Evolutionary conservation across 2,113 vertebrate genomes (phyloP).

Genomic region (Dolichotis patagonum): DNA sequence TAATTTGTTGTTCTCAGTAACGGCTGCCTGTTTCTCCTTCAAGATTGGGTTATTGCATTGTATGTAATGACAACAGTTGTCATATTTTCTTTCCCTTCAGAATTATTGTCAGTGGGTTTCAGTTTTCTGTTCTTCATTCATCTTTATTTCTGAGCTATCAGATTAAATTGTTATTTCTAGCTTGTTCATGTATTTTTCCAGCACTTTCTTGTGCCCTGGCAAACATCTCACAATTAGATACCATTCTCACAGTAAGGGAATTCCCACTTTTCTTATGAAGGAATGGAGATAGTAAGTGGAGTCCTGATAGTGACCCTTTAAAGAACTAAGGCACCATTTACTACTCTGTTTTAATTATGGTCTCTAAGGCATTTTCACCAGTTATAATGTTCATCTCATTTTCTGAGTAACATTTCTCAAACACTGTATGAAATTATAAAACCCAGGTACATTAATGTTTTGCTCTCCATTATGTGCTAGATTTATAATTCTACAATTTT

Average conservation of each 20-base stretch:
- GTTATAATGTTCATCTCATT: constrained; percentile 62
- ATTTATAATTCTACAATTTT: constrained; percentile 76
- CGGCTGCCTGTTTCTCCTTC: background rate
- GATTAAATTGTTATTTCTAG: constrained; percentile 51
- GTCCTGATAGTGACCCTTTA: constrained; percentile 65
- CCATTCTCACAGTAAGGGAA: constrained; percentile 6
- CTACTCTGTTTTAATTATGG: constrained; percentile 73
- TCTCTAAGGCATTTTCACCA: constrained; percentile 59
- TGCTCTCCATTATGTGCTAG: constrained; percentile 63
- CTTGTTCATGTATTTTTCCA: constrained; percentile 5
- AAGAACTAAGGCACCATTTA: constrained; percentile 67
- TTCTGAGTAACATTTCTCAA: constrained; percentile 69
- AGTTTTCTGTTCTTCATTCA: background rate
- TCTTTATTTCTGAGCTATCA: constrained; percentile 33
- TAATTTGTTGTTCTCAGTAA: constrained; percentile 29
- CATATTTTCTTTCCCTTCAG: constrained; percentile 7
- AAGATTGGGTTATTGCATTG: background rate
- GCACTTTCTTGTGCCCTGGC: background rate
- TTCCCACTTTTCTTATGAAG: constrained; percentile 47
- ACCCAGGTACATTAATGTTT: constrained; percentile 64
- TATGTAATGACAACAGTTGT: background rate
- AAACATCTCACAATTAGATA: constrained; percentile 25
- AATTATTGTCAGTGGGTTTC: constrained; percentile 5
- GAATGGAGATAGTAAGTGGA: constrained; percentile 70
- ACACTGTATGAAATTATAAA: constrained; percentile 63